Conservation (phyloP, 2,888 invertebrate genomes). For the Agrilus biguttatus region DNA sequence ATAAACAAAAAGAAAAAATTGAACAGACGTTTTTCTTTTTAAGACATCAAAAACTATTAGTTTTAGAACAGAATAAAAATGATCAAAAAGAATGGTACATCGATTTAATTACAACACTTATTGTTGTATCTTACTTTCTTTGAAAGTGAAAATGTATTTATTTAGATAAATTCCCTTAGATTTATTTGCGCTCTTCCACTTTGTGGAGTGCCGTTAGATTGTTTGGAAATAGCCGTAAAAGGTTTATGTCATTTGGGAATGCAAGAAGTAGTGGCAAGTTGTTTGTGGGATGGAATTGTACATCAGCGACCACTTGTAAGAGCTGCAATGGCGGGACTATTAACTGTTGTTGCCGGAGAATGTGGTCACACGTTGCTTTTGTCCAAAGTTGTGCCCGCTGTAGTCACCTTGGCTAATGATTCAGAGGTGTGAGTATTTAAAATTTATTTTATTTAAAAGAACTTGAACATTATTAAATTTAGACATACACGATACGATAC, state of each 20-base stretch:
- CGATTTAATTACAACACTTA: too few species aligned
- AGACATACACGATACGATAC: too few species aligned
- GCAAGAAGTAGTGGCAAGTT: constrained; percentile 41
- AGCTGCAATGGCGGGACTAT: constrained; percentile 42
- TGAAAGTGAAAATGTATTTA: not conserved
- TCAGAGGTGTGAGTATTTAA: constrained; percentile 42
- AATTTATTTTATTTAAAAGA: not conserved
- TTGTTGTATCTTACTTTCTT: not conserved
- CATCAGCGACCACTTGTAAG: constrained; percentile 47
- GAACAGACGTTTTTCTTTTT: too few species aligned
- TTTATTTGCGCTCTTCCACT: constrained; percentile 38
- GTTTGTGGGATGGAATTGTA: constrained; percentile 53
- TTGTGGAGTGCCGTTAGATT: constrained; percentile 35
- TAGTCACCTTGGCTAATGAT: constrained; percentile 55
- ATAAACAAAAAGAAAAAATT: too few species aligned
- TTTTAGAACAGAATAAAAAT: too few species aligned
- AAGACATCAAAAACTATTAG: too few species aligned
- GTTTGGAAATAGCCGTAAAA: constrained; percentile 26
- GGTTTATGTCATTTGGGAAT: constrained; percentile 26
- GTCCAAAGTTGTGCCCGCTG: constrained; percentile 48
- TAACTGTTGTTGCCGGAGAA: constrained; percentile 39
- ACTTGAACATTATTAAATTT: not conserved
- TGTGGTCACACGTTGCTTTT: constrained; percentile 41
- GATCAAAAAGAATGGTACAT: too few species aligned
- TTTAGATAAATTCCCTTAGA: constrained; percentile 15